Conservation (phyloP, 2,888 invertebrate species). For the Octodonta nipae region DNA sequence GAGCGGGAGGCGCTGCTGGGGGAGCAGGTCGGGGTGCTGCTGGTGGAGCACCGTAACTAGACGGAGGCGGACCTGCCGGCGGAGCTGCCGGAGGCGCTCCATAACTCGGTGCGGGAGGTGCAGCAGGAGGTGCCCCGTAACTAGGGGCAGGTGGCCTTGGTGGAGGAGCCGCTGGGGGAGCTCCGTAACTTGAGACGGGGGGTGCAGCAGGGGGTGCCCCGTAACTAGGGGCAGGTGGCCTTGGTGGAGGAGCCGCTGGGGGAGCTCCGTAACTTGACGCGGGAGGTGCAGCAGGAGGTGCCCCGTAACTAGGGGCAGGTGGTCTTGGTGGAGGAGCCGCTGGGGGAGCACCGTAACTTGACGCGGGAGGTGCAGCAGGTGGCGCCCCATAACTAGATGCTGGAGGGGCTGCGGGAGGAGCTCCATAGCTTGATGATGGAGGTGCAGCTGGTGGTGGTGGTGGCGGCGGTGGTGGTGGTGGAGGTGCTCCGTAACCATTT, state of each 20-base stretch:
- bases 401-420: background rate
- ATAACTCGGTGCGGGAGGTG: slow-evolving; percentile 1
- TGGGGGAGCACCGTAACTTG: background rate
- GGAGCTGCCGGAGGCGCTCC: too few species aligned
- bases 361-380: background rate
- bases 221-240: too few species aligned
- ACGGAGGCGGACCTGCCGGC: too few species aligned
- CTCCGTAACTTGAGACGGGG: too few species aligned
- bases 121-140: background rate
- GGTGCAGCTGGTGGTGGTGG: background rate
- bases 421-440: background rate
- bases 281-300: slow-evolving; percentile 1
- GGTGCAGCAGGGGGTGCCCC: background rate
- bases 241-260: background rate
- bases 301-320: background rate
- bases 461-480: too few species aligned
- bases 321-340: background rate
- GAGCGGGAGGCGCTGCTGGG: background rate
- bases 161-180: too few species aligned
- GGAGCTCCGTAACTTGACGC: too few species aligned
- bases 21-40: slow-evolving; percentile 19
- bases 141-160: too few species aligned
- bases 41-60: slow-evolving; percentile 33
- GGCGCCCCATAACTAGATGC: background rate
- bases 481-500: background rate